Conservation (phyloP, 2,113 vertebrate species). For the Nematolebias whitei region DNA sequence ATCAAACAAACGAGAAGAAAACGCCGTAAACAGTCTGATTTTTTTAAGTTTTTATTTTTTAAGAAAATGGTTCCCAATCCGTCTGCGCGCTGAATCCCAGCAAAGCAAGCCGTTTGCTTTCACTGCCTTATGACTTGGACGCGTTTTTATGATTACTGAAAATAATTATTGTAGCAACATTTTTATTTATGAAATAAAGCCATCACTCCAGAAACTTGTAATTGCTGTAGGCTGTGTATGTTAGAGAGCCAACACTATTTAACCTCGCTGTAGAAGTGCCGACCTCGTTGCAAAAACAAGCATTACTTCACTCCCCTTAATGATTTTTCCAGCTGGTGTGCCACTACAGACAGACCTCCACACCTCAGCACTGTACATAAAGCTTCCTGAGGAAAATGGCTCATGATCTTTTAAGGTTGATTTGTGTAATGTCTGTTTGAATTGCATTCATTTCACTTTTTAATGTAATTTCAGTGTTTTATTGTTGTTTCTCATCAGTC, state of each 20-base stretch:
- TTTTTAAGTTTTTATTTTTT: background rate
- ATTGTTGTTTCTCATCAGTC: slow-evolving; percentile 34
- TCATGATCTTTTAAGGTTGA: slow-evolving; percentile 53
- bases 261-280: slow-evolving; percentile 89
- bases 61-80: slow-evolving; percentile 80
- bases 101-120: slow-evolving; percentile 52
- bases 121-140: slow-evolving; percentile 77
- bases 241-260: slow-evolving; percentile 82
- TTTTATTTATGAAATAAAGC: slow-evolving; percentile 87
- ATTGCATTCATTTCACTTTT: slow-evolving; percentile 53
- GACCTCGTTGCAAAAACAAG: slow-evolving; percentile 76
- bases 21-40: slow-evolving; percentile 63
- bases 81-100: slow-evolving; percentile 81
- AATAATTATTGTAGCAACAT: slow-evolving; percentile 83
- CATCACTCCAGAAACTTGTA: slow-evolving; percentile 80
- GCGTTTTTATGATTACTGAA: slow-evolving; percentile 74
- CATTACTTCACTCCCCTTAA: slow-evolving; percentile 76
- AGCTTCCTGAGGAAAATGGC: slow-evolving; percentile 54
- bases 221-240: slow-evolving; percentile 84
- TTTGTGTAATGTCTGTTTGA: slow-evolving; percentile 59
- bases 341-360: slow-evolving; percentile 73
- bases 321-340: slow-evolving; percentile 80
- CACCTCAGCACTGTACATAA: slow-evolving; percentile 69
- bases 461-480: slow-evolving; percentile 56
- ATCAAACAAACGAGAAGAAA: slow-evolving; percentile 65